A percentile compares a stretch with the other conserved stretches of the same genome.
These are phyloP conservation scores for Dasysyrphus albostriatus DNA, from an alignment of 2,888 invertebrate genomes.

Conservation along the genomic window DNA sequence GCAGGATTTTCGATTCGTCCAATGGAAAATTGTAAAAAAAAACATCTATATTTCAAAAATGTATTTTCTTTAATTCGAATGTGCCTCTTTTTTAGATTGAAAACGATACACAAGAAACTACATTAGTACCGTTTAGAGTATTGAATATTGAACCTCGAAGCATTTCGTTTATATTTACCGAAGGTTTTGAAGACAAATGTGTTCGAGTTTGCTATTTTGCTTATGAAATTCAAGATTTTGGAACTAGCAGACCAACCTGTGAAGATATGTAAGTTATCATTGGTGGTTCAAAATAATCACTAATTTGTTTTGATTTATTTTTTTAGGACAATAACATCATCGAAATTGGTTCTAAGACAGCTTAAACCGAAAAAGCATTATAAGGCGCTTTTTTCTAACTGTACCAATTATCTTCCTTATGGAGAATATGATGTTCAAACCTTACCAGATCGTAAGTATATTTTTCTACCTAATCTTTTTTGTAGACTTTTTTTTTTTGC, in stretches of 20 bases:
- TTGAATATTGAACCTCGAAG: conserved; percentile 81
- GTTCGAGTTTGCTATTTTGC: conserved; percentile 80
- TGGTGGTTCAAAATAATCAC: not conserved
- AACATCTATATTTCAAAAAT: not conserved
- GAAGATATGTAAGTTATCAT: conserved; percentile 76
- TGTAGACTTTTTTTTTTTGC: too few species aligned
- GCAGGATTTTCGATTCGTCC: conserved; percentile 82
- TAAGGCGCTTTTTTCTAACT: conserved; percentile 81
- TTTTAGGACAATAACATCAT: conserved; percentile 78
- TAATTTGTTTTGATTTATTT: conserved; percentile 42
- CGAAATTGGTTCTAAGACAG: conserved; percentile 78
- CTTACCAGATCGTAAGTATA: conserved; percentile 82
- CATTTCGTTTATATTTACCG: conserved; percentile 80
- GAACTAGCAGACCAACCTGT: conserved; percentile 68
- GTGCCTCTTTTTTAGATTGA: conserved; percentile 78
- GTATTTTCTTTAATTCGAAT: not conserved
- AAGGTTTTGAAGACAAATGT: conserved; percentile 80
- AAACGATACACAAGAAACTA: conserved; percentile 81
- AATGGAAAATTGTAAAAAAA: conserved; percentile 83
- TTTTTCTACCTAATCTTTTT: not conserved
- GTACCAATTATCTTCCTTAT: conserved; percentile 80
- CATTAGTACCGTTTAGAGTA: conserved; percentile 80
- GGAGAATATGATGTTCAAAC: conserved; percentile 82
- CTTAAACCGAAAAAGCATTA: conserved; percentile 80
- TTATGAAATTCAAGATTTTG: conserved; percentile 61